Evolutionary conservation across 2,113 vertebrate genomes (phyloP).

Genomic region (Macrotis lagotis): DNA sequence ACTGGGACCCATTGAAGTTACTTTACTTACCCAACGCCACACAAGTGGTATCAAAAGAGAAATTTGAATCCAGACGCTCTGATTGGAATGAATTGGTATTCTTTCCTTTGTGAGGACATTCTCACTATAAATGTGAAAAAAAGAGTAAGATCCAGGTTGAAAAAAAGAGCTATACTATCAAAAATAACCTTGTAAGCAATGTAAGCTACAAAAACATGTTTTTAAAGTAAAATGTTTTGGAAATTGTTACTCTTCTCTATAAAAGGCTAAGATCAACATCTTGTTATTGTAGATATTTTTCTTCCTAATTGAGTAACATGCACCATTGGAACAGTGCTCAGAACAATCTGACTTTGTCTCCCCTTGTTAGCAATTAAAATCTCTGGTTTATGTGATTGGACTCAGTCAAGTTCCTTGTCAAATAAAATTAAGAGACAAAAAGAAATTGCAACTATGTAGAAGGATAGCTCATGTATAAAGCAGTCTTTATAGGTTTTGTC

Average conservation of each 20-base stretch:
- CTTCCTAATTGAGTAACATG: background rate
- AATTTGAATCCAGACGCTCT: background rate
- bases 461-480: background rate
- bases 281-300: background rate
- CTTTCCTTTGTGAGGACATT: background rate
- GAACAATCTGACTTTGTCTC: background rate
- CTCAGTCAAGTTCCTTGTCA: background rate
- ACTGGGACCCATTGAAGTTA: background rate
- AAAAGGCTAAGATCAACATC: background rate
- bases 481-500: background rate
- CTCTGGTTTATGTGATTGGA: background rate
- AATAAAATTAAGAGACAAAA: background rate
- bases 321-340: background rate
- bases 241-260: background rate
- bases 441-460: background rate
- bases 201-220: background rate
- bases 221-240: background rate
- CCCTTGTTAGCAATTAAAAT: background rate
- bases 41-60: background rate
- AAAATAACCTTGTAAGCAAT: background rate
- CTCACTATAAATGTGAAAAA: background rate
- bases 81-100: background rate
- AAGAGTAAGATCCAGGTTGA: background rate
- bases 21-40: background rate
- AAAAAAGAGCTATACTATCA: background rate